Evolutionary conservation across 2,797 vertebrate species (phyloP), one percentile per base, ranked within the genome.

Genomic region (Chelmon rostratus): DNA sequence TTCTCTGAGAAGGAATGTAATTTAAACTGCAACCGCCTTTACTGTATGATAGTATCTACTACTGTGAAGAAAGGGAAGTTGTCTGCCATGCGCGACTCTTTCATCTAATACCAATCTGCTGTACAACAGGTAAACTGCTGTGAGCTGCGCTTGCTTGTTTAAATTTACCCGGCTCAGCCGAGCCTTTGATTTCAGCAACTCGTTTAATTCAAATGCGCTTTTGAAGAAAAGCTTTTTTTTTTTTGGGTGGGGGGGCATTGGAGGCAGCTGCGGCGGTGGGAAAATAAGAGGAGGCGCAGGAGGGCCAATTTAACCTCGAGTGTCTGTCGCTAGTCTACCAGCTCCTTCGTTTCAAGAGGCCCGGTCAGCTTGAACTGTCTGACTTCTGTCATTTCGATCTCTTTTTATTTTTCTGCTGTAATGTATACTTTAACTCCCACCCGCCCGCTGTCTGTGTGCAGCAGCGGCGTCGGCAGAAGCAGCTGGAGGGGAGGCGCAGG

Each of bases 221-320:
- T 97, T 97, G 96, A 97, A 97, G 97, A 96, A 95, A 95, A 71
- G 72, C 46, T 50, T 82, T 66, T 76, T 68, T 70, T 83, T 72
- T 73, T 78, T 53, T 64, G 76, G 71, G 21, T 0, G 50, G 71
- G 68, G 71, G 69, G 49, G 78, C 64, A 37, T 69, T 19, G 79
- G 76, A 78, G 89, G 80, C 85, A 84, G 87, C 83, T 83, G 83
- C 73, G 86, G 73, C 72, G 82, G 63, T 81, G 86, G 82, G 76
- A 81, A 78, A 80, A 89, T 87, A 79, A 89, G 85, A 97, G 96
- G 95, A 96, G 95, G 95, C 95, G 91, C 95, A 94, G 96, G 94
- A 97, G 97, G 96, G 96, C 96, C 97, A 98, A 98, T 99, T 98
- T 98, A 98, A 98, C 97, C 97, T 96, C 95, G 95, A 98, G 97